Evolutionary conservation across 1,140 invertebrate species (phyloP), one percentile per base, ranked within the genome.

Genomic region (Brachionus calyciflorus): DNA sequence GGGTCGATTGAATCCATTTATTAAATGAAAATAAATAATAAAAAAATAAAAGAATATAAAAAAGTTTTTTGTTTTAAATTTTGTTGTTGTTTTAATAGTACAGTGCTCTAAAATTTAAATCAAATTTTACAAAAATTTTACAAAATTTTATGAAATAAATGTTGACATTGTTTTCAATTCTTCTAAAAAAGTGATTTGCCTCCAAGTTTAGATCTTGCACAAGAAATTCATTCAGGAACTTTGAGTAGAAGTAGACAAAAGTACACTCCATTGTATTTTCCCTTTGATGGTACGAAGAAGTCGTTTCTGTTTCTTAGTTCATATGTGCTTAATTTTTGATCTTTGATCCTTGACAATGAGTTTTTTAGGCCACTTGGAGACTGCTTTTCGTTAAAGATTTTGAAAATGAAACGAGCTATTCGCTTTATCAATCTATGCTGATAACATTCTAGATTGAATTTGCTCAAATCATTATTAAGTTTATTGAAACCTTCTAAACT

Each of bases 401-500:
- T 60, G 30, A 14, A 60, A 14, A 46, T 46, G 9, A 60, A 60
- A n/a, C 55, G 51, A 24, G 3, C 19, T 9, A 24, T 2, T 55
- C 51, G 2, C 14, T 26, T 55, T 9, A n/a, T n/a, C n/a, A n/a
- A n/a, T n/a, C n/a, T n/a, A n/a, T n/a, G n/a, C 9, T 37, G 33
- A 37, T 5, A 37, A 37, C 33, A 37, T 37, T 37, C 9, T 5
- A 37, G 9, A 37, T 37, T 37, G 33, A 5, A 37, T 37, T 37
- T 3, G 9, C 33, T 37, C 33, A 37, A 9, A 5, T 37, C 3
- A 37, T 37, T 37, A 9, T 60, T 60, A 21, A 60, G n/a, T 33
- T 30, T 60, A 9, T 60, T 60, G 24, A 60, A 60, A n/a, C 37
- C 55, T n/a, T 60, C 55, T 26, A 21, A 26, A 55, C 26, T 26